A percentile compares a stretch with the other conserved stretches of the same genome.
phyloP scores from a whole-genome alignment of 2,113 vertebrate genomes.

The Sinocyclocheilus rhinocerous region DNA sequence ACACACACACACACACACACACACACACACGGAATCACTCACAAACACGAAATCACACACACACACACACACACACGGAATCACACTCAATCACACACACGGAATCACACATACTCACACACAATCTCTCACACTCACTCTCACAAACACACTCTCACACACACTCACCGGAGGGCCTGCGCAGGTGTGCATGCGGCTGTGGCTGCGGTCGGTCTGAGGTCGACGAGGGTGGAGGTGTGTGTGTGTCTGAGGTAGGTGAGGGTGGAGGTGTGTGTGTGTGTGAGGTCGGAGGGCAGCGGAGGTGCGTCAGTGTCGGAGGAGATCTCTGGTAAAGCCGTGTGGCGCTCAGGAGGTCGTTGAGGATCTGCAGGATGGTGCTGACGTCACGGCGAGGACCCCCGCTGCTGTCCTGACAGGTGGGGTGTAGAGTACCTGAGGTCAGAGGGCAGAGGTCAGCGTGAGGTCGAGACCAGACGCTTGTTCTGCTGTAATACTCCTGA shows the following conservation, averaged over 20 bases:
- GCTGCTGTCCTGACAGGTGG: constrained; percentile 83
- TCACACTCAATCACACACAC: too few relatives aligned
- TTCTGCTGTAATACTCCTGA: not conserved
- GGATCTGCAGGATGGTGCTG: constrained; percentile 91
- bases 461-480: not conserved
- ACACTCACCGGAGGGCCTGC: constrained; percentile 55
- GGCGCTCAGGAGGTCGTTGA: constrained; percentile 90
- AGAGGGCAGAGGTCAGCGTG: not conserved
- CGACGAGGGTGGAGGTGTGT: constrained; percentile 27
- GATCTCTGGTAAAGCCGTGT: constrained; percentile 87
- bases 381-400: constrained; percentile 85
- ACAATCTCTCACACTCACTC: too few relatives aligned
- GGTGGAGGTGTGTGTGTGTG: constrained; percentile 3
- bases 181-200: constrained; percentile 57
- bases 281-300: constrained; percentile 66
- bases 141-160: too few relatives aligned
- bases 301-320: constrained; percentile 78
- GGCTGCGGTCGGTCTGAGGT: constrained; percentile 59
- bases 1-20: too few relatives aligned
- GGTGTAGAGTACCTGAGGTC: constrained; percentile 84
- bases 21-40: too few relatives aligned
- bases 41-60: too few relatives aligned
- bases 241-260: constrained; percentile 51
- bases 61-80: too few relatives aligned
- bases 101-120: too few relatives aligned